phyloP scores from a whole-genome alignment of 2,113 vertebrate species.

The Setophaga coronata region DNA sequence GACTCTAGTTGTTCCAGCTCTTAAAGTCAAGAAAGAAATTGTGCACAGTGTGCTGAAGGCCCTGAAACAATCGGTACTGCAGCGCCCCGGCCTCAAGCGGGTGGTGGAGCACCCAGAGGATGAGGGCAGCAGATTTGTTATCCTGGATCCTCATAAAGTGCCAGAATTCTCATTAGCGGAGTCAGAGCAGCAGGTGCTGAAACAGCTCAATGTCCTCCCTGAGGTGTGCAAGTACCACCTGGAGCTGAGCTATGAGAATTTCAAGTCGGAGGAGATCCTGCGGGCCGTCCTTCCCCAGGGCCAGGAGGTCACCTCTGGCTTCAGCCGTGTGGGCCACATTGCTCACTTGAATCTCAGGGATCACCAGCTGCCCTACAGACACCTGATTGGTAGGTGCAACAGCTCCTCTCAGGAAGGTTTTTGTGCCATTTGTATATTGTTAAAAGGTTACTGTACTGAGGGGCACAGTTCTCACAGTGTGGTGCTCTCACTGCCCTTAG shows the following conservation, averaged over 20 bases:
- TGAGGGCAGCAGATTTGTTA: conserved; percentile 72
- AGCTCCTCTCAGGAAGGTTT: neutral
- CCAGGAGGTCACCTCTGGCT: conserved; percentile 89
- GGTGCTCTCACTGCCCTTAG: neutral
- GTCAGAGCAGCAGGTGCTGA: conserved; percentile 76
- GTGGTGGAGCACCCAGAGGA: conserved; percentile 84
- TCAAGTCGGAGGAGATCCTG: conserved; percentile 92
- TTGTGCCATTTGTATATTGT: fast-evolving
- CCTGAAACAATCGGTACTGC: conserved; percentile 80
- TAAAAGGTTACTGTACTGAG: neutral
- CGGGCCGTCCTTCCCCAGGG: conserved; percentile 89
- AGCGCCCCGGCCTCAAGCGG: conserved; percentile 85
- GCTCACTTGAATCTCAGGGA: conserved; percentile 94
- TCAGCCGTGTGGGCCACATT: conserved; percentile 95
- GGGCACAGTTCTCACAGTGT: neutral
- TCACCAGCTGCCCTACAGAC: conserved; percentile 90
- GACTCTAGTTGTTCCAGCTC: conserved; percentile 82
- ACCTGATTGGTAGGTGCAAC: conserved; percentile 87
- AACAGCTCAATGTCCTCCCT: conserved; percentile 71
- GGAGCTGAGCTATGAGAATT: conserved; percentile 87
- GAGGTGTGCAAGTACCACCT: conserved; percentile 79
- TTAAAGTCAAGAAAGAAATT: conserved; percentile 82
- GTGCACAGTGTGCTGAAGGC: conserved; percentile 79
- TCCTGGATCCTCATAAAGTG: conserved; percentile 86
- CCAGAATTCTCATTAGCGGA: conserved; percentile 74